Evolutionary conservation across 2,113 vertebrate species (phyloP).

Genomic region (Mellivora capensis): DNA sequence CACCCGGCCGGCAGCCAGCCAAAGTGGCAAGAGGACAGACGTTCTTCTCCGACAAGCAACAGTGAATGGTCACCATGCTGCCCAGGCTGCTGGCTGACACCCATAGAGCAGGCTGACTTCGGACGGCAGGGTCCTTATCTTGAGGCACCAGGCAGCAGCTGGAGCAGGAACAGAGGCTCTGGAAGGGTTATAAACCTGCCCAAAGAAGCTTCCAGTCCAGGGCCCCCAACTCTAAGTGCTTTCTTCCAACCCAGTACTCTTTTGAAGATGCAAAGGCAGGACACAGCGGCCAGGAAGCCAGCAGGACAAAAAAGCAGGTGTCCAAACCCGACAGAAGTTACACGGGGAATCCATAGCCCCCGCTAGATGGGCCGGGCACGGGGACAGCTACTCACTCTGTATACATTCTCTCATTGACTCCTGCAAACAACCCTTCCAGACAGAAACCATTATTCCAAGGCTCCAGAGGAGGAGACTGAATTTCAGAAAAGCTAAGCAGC

Average conservation of each 20-base stretch:
- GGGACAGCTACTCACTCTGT: not conserved
- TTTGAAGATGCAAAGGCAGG: not conserved
- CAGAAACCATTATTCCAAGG: not conserved
- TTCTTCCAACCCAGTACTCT: not conserved
- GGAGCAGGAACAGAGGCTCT: not conserved
- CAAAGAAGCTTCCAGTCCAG: not conserved
- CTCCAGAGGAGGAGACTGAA: not conserved
- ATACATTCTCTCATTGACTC: not conserved
- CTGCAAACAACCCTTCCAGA: not conserved
- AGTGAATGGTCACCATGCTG: not conserved
- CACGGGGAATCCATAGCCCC: not conserved
- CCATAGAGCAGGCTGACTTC: not conserved
- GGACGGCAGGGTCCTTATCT: not conserved
- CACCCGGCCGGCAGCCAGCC: not conserved
- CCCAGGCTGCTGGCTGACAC: not conserved
- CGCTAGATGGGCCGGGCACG: rapidly evolving
- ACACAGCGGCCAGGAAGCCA: not conserved
- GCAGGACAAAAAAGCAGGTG: not conserved
- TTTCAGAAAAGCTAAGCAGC: not conserved
- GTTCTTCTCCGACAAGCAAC: conserved; percentile 36
- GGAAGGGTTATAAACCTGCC: not conserved
- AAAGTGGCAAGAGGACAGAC: not conserved
- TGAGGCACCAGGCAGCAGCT: not conserved
- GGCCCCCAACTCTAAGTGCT: not conserved
- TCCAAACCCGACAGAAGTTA: not conserved